Percentiles rank a stretch among this genome's conserved stretches.
These are phyloP conservation scores for Aurelia aurita complex sp. Pacific DNA, from an alignment of 30 jellyfish, hydroid and myxozoan species.

Conservation along the genomic window DNA sequence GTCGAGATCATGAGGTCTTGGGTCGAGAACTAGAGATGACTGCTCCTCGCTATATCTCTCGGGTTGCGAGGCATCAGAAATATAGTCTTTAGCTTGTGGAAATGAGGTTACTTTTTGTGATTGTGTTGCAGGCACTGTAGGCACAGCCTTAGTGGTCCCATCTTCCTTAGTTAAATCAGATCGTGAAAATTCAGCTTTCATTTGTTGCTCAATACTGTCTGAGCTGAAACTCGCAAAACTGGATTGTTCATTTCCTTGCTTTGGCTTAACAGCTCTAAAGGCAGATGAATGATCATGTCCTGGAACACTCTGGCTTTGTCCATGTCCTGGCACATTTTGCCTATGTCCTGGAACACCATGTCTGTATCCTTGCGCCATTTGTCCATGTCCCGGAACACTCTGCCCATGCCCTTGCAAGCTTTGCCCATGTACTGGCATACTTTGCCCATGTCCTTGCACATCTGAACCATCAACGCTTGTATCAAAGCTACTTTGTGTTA, in stretches of 20 bases:
- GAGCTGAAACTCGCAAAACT: not conserved
- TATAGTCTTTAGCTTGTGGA: not conserved
- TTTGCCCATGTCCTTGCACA: too few species aligned
- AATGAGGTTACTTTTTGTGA: not conserved
- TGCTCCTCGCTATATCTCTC: constrained; percentile 33
- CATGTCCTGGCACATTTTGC: too few species aligned
- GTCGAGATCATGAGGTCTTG: constrained; percentile 13
- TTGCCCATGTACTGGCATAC: too few species aligned
- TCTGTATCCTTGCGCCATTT: too few species aligned
- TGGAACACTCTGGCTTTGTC: not conserved
- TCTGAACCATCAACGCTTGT: too few species aligned
- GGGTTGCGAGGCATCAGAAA: not conserved
- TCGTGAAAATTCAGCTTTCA: not conserved
- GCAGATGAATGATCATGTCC: constrained; percentile 40
- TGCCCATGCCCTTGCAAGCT: too few species aligned
- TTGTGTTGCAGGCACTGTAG: not conserved
- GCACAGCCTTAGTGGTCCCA: not conserved
- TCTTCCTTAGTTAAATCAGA: not conserved
- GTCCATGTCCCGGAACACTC: too few species aligned
- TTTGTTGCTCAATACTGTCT: constrained; percentile 10
- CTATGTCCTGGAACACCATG: too few species aligned
- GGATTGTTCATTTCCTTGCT: not conserved
- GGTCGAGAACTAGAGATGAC: constrained; percentile 39
- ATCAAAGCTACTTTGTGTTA: too few species aligned
- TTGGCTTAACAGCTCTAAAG: constrained; percentile 27